Percentiles rank a stretch among this genome's conserved stretches.
Evolutionary conservation across 2,797 vertebrate species (phyloP).

Genomic region (Denticeps clupeoides): DNA sequence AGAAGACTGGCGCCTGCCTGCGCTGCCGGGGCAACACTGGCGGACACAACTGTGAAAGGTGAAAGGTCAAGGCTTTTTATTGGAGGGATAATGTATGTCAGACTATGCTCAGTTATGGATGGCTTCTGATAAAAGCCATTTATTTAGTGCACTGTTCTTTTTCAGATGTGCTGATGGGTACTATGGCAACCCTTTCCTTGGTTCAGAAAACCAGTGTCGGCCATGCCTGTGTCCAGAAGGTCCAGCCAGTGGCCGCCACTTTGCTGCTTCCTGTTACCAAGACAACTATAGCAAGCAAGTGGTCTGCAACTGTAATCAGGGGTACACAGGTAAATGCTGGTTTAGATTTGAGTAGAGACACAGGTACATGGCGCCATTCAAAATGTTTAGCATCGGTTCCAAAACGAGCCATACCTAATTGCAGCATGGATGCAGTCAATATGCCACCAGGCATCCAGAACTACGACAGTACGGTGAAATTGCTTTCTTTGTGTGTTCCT

Average conservation of each 20-base stretch:
- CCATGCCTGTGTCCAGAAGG: slow-evolving; percentile 89
- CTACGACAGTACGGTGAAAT: no score
- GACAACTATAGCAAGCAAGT: slow-evolving; percentile 75
- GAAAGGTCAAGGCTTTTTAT: slow-evolving; percentile 22
- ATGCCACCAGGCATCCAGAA: no score
- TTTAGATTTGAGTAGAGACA: not conserved
- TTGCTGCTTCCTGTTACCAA: slow-evolving; percentile 84
- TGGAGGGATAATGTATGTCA: no score
- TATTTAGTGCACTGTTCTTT: no score
- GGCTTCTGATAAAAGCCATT: no score
- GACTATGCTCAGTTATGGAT: no score
- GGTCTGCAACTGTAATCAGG: slow-evolving; percentile 82
- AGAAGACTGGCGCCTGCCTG: slow-evolving; percentile 66
- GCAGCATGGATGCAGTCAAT: no score
- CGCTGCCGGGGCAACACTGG: slow-evolving; percentile 69
- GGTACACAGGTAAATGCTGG: slow-evolving; percentile 74
- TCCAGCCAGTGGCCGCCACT: slow-evolving; percentile 73
- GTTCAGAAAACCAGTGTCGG: slow-evolving; percentile 72
- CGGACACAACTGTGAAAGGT: slow-evolving; percentile 81
- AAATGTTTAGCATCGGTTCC: not conserved
- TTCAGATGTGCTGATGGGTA: slow-evolving; percentile 75
- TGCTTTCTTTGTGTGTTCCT: no score
- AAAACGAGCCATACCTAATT: not conserved
- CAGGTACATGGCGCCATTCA: not conserved
- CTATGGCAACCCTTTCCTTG: slow-evolving; percentile 78